phyloP scores from a whole-genome alignment of 2,888 invertebrate species.

The Galerucella nymphaeae region DNA sequence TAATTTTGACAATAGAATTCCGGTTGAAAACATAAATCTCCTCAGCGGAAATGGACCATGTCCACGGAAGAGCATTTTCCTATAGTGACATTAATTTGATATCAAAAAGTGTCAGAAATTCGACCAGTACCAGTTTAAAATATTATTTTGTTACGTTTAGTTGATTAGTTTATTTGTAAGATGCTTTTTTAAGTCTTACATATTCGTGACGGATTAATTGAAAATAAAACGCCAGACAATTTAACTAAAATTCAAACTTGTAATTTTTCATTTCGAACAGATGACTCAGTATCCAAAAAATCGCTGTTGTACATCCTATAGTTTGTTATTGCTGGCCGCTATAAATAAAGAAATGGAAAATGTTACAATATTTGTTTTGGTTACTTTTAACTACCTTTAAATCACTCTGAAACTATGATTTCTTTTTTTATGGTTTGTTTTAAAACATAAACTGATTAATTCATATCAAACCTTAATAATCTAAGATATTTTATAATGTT shows the following conservation, averaged over 20 bases:
- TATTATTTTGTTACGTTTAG: too few species aligned
- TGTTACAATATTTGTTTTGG: slow-evolving; percentile 25
- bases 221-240: not conserved
- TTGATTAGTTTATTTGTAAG: too few species aligned
- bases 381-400: slow-evolving; percentile 17
- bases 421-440: slow-evolving; percentile 6
- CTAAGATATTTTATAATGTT: not conserved
- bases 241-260: not conserved
- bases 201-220: not conserved
- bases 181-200: too few species aligned
- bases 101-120: not conserved
- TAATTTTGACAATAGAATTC: not conserved
- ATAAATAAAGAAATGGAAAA: slow-evolving; percentile 26
- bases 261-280: not conserved
- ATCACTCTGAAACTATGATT: slow-evolving; percentile 15
- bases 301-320: slow-evolving; percentile 7
- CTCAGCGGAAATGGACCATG: not conserved
- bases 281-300: slow-evolving; percentile 8
- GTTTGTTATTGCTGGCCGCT: slow-evolving; percentile 28
- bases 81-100: not conserved
- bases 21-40: not conserved
- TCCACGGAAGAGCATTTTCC: not conserved
- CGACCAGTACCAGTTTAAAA: too few species aligned
- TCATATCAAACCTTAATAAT: not conserved
- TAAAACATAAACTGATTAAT: not conserved